Evolutionary conservation across 1,140 invertebrate genomes (phyloP), one percentile per base, ranked within the genome.

Genomic region (Penaeus chinensis): DNA sequence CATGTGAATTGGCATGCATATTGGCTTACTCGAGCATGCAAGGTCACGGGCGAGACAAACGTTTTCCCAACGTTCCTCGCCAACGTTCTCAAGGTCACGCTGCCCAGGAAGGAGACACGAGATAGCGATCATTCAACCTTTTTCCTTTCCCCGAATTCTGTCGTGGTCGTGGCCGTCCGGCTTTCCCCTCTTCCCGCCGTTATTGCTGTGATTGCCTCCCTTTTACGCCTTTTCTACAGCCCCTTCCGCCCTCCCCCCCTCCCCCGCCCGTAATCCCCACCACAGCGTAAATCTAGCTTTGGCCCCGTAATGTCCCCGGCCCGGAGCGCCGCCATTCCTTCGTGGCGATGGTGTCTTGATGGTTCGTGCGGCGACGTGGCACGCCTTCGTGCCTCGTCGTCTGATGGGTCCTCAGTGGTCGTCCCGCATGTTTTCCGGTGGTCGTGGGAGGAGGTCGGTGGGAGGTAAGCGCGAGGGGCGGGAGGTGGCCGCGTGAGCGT

Each of bases 391-490:
- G 11, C 54, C 54, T 16, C 79, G 32, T 27, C 79, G 61, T 81
- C 63, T 63, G 79, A 37, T 62, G 20, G 22, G 24, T 47, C 61
- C 18, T 60, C n/a, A 24, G 77, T 24, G 77, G 42, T 54, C 78
- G 8, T 60, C 42, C 78, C 61, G 78, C 78, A n/a, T 24, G 47
- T 60, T 8, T 19, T 13, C 22, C 42, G 1, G 47, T 60, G 79
- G 61, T 42, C 47, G 79, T 60, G 79, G 32, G 47, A 60, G 54
- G 32, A 10, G 19, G 54, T 60, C 1, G 20, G 79, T 2, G 76
- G 42, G 42, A 22, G 22, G 82, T 47, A 47, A 84, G 82, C 82
- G 66, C 60, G 66, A 47, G 82, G 66, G 11, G 42, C 42, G 10
- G 47, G 24, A 69, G 22, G 27, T 22, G 37, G 80, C 32, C 42